Base-by-base conservation (phyloP, 2,888 invertebrate species). In the Eueremaeus valkanovi region DNA sequence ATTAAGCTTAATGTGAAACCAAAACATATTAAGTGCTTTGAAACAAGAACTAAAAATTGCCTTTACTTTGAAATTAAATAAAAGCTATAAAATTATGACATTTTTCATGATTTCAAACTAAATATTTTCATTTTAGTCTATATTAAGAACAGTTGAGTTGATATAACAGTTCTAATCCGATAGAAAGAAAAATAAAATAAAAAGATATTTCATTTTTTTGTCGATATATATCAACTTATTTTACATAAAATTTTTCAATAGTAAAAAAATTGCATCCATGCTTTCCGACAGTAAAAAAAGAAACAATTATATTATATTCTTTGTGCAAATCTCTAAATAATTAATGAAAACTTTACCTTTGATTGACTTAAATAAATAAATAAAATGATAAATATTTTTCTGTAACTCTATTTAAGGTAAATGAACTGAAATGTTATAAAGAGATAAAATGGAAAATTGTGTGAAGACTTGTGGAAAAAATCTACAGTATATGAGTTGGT, bases 71-170 rank as follows among this genome's bases (percentile, higher is more conserved):
- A n/a, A n/a, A n/a, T n/a, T n/a, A n/a, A n/a, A n/a, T n/a, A n/a
- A 11, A 45, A 2, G 13, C 8, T 45, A 3, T 45, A 13, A 45
- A 45, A 18, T 18, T 55, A 1, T 24, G 29, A 31, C 13, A 8
- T 0, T 58, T 58, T 58, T 18, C 29, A 29, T 3, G 29, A 58
- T 16, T 16, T 45, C 18, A 45, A 58, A 29, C 58, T 31, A 58
- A 58, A 58, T 58, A 58, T 58, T 58, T 24, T 58, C 58, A 58
- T 58, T 58, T 11, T 31, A 29, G 16, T 58, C 24, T 24, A 31
- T 58, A 29, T 55, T 9, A 55, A 24, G 29, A 13, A 3, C 16
- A 31, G 16, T 29, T 29, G 24, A 58, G 18, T 55, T 55, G 55
- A 36, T 36, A 45, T 45, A 45, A 45, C 29, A 29, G 16, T 58